Percentiles rank a stretch among this genome's conserved stretches.
Evolutionary conservation across 2,113 vertebrate species (phyloP).

Genomic region (Notothenia rossii): DNA sequence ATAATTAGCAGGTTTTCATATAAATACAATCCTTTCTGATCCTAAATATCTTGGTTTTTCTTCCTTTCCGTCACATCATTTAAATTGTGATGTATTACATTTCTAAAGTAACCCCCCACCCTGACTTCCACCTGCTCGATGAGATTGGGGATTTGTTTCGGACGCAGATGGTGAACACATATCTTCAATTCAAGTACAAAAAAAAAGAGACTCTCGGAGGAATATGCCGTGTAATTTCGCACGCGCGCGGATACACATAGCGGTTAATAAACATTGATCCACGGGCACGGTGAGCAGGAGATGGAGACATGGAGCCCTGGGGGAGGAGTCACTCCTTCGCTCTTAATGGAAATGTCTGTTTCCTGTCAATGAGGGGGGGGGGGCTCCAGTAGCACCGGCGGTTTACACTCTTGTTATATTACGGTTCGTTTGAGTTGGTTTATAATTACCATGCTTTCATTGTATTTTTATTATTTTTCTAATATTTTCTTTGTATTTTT

Average conservation of each 20-base stretch:
- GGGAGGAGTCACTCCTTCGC: slow-evolving; percentile 28
- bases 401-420: no score
- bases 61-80: no score
- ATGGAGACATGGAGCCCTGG: slow-evolving; percentile 27
- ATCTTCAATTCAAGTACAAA: slow-evolving; percentile 41
- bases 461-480: no score
- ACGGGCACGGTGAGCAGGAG: slow-evolving; percentile 20
- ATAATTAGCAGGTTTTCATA: no score
- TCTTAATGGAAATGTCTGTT: slow-evolving; percentile 28
- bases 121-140: slow-evolving; percentile 39
- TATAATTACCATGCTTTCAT: no score
- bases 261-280: slow-evolving; percentile 73
- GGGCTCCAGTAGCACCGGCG: no score
- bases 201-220: slow-evolving; percentile 32
- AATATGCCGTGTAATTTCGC: slow-evolving; percentile 54
- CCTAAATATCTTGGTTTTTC: no score
- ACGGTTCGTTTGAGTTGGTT: no score
- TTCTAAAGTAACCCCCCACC: no score
- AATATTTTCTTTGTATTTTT: no score
- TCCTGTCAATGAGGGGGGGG: not conserved
- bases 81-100: no score
- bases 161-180: slow-evolving; percentile 65
- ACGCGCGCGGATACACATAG: slow-evolving; percentile 45
- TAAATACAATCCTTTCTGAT: no score
- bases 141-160: slow-evolving; percentile 46